These are phyloP conservation scores for Chaetorhynchus papuensis DNA, from an alignment of 2,113 vertebrate species.

Conservation along the genomic window DNA sequence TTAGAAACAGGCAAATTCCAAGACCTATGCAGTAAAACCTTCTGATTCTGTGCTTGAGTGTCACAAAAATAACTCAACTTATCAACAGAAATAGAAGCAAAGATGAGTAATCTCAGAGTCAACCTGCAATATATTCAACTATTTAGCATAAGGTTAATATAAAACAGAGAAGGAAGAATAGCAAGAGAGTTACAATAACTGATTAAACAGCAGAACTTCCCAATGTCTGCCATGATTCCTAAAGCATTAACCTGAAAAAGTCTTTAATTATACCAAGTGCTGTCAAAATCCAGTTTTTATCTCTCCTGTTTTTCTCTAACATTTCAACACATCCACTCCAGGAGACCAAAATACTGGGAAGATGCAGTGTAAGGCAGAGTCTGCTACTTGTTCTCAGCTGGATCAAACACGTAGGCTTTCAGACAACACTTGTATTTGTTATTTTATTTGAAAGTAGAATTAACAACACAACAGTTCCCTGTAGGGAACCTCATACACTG, in stretches of 20 bases:
- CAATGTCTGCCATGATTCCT: neutral
- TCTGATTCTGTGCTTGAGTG: neutral
- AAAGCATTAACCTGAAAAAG: neutral
- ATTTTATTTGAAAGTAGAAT: neutral
- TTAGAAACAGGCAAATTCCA: neutral
- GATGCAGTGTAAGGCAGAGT: neutral
- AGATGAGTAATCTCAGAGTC: neutral
- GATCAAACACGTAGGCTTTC: neutral
- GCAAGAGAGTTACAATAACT: neutral
- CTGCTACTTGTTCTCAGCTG: neutral
- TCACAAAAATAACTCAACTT: neutral
- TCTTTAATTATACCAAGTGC: neutral
- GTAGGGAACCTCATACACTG: neutral
- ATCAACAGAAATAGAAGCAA: neutral
- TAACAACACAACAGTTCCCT: neutral
- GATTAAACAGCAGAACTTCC: neutral
- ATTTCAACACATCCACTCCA: neutral
- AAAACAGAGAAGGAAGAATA: neutral
- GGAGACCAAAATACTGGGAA: neutral
- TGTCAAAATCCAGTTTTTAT: neutral
- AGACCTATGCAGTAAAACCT: neutral
- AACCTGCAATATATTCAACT: neutral
- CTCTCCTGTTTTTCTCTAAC: neutral
- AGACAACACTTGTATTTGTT: neutral
- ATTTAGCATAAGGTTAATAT: neutral